Conservation (phyloP, 2,797 vertebrate species). For the Numenius phaeopus region DNA sequence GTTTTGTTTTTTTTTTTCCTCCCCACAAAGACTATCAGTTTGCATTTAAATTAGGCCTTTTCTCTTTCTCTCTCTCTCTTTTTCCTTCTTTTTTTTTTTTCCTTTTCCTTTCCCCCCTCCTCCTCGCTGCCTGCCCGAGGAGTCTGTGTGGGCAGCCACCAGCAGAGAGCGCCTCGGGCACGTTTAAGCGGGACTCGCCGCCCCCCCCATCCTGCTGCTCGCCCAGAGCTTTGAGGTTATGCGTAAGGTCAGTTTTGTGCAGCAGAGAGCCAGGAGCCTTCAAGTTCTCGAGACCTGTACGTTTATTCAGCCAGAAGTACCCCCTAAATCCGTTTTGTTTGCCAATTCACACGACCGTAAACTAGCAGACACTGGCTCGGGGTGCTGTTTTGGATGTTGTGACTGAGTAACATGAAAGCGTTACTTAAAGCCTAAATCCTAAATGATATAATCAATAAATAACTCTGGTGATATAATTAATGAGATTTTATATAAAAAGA, state of each 20-base stretch:
- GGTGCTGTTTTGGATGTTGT: too few relatives aligned
- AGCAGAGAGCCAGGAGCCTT: not conserved
- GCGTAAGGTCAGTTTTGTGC: not conserved
- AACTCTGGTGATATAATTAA: not conserved
- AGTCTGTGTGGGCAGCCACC: not conserved
- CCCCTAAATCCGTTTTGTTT: not conserved
- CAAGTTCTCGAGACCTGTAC: not conserved
- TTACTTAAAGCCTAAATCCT: not conserved
- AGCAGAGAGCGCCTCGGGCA: not conserved
- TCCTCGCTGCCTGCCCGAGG: not conserved
- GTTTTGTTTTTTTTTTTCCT: not conserved
- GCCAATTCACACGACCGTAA: not conserved
- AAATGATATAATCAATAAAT: not conserved
- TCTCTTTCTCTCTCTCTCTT: not conserved
- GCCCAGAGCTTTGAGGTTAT: not conserved
- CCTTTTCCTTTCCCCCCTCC: rapidly evolving
- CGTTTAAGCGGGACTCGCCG: rapidly evolving
- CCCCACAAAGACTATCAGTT: not conserved
- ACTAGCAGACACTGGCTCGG: not conserved
- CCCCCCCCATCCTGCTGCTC: not conserved
- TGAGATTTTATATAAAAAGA: not conserved
- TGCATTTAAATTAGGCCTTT: not conserved
- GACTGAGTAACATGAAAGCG: not conserved
- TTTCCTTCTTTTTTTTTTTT: too few relatives aligned
- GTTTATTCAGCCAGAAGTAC: not conserved